Conservation (phyloP, 2,888 invertebrate genomes). For the Drosophila ezoana region DNA sequence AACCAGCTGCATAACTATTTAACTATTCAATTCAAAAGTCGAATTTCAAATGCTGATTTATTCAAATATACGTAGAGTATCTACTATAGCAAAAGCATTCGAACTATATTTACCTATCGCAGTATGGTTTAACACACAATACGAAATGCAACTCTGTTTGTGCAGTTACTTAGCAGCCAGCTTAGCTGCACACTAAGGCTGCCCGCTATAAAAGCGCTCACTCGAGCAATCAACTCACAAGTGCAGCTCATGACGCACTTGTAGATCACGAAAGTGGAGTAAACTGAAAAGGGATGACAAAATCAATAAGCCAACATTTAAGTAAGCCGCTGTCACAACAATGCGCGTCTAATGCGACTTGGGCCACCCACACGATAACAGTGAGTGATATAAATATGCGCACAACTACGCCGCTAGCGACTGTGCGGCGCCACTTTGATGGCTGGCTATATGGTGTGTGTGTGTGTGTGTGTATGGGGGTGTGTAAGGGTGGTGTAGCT, state of each 20-base stretch:
- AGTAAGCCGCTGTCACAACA: slow-evolving; percentile 66
- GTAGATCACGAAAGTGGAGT: slow-evolving; percentile 13
- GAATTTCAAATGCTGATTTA: slow-evolving; percentile 14
- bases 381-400: slow-evolving; percentile 73
- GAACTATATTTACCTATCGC: slow-evolving; percentile 23
- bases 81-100: neutral
- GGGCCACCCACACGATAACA: slow-evolving; percentile 38
- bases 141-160: slow-evolving; percentile 11
- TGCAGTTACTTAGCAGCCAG: slow-evolving; percentile 35
- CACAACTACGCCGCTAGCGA: slow-evolving; percentile 36
- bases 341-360: slow-evolving; percentile 54
- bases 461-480: neutral
- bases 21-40: neutral
- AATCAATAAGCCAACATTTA: slow-evolving; percentile 73
- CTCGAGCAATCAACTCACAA: slow-evolving; percentile 36
- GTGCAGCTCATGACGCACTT: slow-evolving; percentile 55
- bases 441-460: slow-evolving; percentile 22
- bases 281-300: slow-evolving; percentile 8
- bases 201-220: slow-evolving; percentile 26
- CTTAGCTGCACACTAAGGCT: slow-evolving; percentile 21
- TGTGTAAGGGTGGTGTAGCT: slow-evolving; percentile 1
- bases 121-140: neutral
- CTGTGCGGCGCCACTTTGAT: slow-evolving; percentile 65
- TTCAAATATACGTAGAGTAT: slow-evolving; percentile 15
- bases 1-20: neutral